Evolutionary conservation across 2,888 invertebrate genomes (phyloP), one percentile per base, ranked within the genome.

Genomic region (Prostheceraeus crozeri): DNA sequence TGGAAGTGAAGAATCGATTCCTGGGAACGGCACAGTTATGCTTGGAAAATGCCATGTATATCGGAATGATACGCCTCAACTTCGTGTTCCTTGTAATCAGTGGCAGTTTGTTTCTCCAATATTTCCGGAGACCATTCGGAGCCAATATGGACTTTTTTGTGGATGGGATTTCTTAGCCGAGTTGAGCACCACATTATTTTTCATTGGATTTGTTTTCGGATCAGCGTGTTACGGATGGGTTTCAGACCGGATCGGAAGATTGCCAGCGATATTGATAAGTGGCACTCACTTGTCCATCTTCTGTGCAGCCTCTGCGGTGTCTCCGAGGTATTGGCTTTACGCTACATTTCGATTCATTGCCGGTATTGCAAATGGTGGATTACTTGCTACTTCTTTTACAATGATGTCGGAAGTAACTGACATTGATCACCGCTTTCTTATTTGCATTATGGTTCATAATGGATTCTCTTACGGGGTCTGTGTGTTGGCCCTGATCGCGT

Each of bases 131-230:
- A 55, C 55, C 11, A 45, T 46, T 2, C 3, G 35, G 14, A 45
- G 36, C 40, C 6, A 23, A n/a, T 55, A 45, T 52, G 60, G 65
- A 4, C 63, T 70, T 16, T 68, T 70, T 6, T 70, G 70, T 62
- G 62, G 63, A 4, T 56, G 60, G 35, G 64, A 63, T 30, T 66
- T 61, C 55, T 62, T 67, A 60, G 57, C 63, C 4, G 66, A 66
- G 27, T 65, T 67, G 1, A 64, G 68, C 4, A 65, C 67, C 52
- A 65, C 68, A 0, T 57, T 70, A 1, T 69, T 67, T 61, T 69
- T 70, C 55, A 65, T 65, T 35, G 70, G 70, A 2, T 62, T 69
- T 33, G 62, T 70, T n/a, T 54, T 66, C 16, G 70, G 70, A 8
- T 67, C 68, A 27, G 56, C 68, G 6, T 46, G 66, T 10, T 69